Evolutionary conservation across 2,888 invertebrate genomes (phyloP), one percentile per base, ranked within the genome.

Genomic region (Calliphora vomitoria): DNA sequence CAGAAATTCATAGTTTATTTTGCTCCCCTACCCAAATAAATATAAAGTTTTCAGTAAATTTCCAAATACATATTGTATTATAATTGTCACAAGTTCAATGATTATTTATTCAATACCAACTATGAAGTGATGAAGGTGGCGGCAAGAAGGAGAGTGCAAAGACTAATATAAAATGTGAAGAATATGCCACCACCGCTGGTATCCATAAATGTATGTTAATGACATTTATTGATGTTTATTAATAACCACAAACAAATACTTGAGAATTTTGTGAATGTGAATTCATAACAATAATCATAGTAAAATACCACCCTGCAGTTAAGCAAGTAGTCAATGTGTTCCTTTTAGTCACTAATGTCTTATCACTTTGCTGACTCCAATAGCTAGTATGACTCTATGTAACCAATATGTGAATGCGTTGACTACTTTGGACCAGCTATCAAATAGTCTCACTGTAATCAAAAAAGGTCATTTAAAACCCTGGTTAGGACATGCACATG

Each of bases 221-320:
- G 78, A 55, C 58, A 78, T 82, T 78, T 60, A 78, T 82, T 58
- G 66, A 78, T 76, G 64, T 66, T 72, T 81, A 41, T 76, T 76
- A 72, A 75, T 68, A 13, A 66, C 55, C 72, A 66, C 82, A 75
- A 66, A 50, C 25, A 58, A 71, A 80, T 64, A 64, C 20, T 64
- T 64, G 15, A 71, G 25, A 50, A 41, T 44, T 60, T 50, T 35
- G 38, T 38, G 20, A 62, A 62, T 18, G 13, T 50, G n/a, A n/a
- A 75, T 76, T 76, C 6, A 64, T 50, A 50, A 38, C 20, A 76
- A 38, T 55, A 20, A 55, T 50, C 13, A 75, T 50, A 69, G 47
- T 38, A 25, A 80, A 71, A 71, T 60, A 25, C 6, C 50, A n/a
- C n/a, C n/a, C n/a, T n/a, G n/a, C n/a, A n/a, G n/a, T n/a, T n/a